Conservation (phyloP, 2,113 vertebrate genomes). For the Podiceps cristatus region DNA sequence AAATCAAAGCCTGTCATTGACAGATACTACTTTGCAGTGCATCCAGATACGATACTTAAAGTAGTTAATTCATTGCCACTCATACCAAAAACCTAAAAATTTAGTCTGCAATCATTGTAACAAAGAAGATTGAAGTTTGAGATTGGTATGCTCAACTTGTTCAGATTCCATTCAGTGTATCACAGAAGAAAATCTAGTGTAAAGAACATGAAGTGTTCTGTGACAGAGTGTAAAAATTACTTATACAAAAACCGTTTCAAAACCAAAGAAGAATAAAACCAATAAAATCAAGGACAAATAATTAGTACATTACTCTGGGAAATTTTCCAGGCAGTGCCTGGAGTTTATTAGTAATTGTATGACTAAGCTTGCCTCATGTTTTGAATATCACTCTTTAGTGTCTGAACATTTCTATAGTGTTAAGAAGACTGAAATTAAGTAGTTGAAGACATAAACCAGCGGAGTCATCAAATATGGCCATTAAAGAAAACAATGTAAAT, state of each 20-base stretch:
- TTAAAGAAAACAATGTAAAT: rapidly evolving
- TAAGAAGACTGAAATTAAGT: background rate
- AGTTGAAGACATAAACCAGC: background rate
- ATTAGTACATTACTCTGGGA: background rate
- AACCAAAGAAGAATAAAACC: background rate
- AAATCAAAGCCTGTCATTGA: background rate
- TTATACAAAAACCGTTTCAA: background rate
- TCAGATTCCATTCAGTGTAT: background rate
- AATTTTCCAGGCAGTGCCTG: background rate
- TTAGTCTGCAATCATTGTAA: background rate
- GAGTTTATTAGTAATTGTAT: background rate
- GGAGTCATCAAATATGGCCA: background rate
- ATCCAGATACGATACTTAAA: background rate
- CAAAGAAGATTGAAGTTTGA: background rate
- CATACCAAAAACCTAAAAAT: background rate
- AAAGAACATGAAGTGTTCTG: background rate
- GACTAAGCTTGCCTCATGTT: background rate
- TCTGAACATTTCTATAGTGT: background rate
- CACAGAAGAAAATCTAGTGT: background rate
- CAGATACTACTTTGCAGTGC: background rate
- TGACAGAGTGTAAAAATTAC: background rate
- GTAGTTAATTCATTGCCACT: background rate
- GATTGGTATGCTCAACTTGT: background rate
- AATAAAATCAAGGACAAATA: background rate
- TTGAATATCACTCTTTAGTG: background rate